Base-by-base conservation (phyloP, 1,140 invertebrate genomes). In the Ostrea edulis region DNA sequence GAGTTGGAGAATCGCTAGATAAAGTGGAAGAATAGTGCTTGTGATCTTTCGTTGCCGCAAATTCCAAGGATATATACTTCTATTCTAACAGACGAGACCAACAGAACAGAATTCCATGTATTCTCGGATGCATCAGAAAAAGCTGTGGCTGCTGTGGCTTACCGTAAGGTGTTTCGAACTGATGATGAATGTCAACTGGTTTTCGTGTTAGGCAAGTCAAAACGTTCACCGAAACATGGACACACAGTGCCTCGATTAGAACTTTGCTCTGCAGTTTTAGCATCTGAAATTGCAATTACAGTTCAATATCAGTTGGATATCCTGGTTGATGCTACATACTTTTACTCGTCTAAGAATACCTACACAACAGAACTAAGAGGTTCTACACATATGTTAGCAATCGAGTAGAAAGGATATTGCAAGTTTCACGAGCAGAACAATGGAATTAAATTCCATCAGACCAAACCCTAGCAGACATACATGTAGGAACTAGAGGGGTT, bases 51-150 rank as follows among this genome's bases (percentile, higher is more conserved):
- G 8, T 58, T 58, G 12, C 8, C 20, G 8, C 11, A 58, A 11
- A 58, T 58, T 58, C 55, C 55, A 12, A 58, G 55, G 20, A 58
- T 9, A 0, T 58, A 17, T 12, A 12, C 55, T 58, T 58, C 55
- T 20, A 12, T 58, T 12, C 55, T 11, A 17, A 58, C 11, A 8
- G 20, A 9, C 90, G 90, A 84, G 95, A 94, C 94, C 95, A 95
- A 88, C 93, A 95, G n/a, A 0, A 51, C 51, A 29, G 86, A 91
- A 55, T 1, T 90, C 3, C 89, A 89, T 55, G 82, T 86, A 58
- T 90, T 84, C 58, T 52, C 62, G 8, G 89, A 91, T 55, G 86
- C 90, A 11, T 89, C 86, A 44, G 62, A 89, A 44, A 53, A 58
- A 25, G 90, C 89, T 35, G 87, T 90, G 20, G 77, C 86, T 8